Conservation (phyloP, 2,888 invertebrate species). For the Selenia dentaria region DNA sequence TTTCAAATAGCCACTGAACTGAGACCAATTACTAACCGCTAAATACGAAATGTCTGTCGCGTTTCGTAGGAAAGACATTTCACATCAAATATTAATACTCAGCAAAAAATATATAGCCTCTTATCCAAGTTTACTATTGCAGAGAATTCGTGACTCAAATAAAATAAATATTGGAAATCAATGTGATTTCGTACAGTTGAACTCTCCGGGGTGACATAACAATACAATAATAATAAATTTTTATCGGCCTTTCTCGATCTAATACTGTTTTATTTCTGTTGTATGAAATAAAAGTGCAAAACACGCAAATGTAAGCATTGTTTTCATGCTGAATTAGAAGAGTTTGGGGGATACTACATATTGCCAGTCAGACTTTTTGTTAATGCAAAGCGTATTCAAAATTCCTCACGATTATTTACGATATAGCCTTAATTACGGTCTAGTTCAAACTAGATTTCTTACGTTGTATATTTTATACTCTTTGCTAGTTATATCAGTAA, state of each 20-base stretch:
- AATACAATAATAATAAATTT: conserved; percentile 32
- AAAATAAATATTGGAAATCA: conserved; percentile 37
- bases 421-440: too few species aligned
- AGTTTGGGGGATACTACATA: neutral
- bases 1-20: conserved; percentile 8
- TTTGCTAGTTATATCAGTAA: too few species aligned
- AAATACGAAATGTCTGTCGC: conserved; percentile 1
- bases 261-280: conserved; percentile 28
- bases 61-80: conserved; percentile 10
- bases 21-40: conserved; percentile 7
- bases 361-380: too few species aligned
- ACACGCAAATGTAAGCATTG: conserved; percentile 12
- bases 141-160: conserved; percentile 34
- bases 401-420: too few species aligned
- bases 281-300: conserved; percentile 20
- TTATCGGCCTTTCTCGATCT: conserved; percentile 29
- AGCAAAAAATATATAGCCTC: conserved; percentile 27
- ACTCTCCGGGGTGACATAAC: conserved; percentile 32
- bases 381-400: too few species aligned
- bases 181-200: conserved; percentile 25
- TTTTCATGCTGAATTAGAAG: neutral
- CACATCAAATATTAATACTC: conserved; percentile 22
- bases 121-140: conserved; percentile 30
- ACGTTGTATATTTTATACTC: too few species aligned
- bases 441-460: too few species aligned